Evolutionary conservation across 2,888 invertebrate species (phyloP), one percentile per base, ranked within the genome.

Genomic region (Synergus itoensis): DNA sequence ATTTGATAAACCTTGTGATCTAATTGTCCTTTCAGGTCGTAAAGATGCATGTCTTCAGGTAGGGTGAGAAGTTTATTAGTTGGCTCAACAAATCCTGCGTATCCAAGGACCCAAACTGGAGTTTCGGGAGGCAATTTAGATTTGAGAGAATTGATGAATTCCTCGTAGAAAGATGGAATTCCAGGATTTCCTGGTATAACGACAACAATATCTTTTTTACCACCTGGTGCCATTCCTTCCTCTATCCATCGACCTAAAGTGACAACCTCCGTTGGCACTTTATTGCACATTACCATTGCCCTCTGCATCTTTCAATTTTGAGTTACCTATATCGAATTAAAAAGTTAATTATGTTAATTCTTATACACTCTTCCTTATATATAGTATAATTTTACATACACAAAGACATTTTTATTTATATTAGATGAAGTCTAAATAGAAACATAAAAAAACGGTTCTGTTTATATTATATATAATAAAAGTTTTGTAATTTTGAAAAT

Each of bases 141-240:
- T 90, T 96, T 94, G 8, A 98, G 86, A 45, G 93, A 93, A 64
- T 94, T 93, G 83, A 96, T 94, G 91, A 98, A 98, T 86, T 94
- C 94, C 53, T 94, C 94, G 88, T 98, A 98, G 92, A 96, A 98
- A 80, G 95, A 95, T 0, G 96, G 94, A 40, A 98, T 90, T 2
- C 98, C 98, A 11, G 98, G 98, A 93, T 98, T 98, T 45, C 98
- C 98, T 41, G 97, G 95, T 83, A 98, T 95, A 83, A 96, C 94
- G 65, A 98, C 87, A 64, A 97, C 94, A 12, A 98, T 90, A 90
- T 96, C 94, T 82, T 94, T 93, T 60, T 93, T 93, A 67, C 91
- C 89, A 21, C 93, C 90, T 48, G 93, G 88, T 78, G 92, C 89
- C 73, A 94, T 93, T 1, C 92, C 89, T 84, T 96, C 96, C 86